Evolutionary conservation across 2,888 invertebrate genomes (phyloP).

Genomic region (Torymus texanus): DNA sequence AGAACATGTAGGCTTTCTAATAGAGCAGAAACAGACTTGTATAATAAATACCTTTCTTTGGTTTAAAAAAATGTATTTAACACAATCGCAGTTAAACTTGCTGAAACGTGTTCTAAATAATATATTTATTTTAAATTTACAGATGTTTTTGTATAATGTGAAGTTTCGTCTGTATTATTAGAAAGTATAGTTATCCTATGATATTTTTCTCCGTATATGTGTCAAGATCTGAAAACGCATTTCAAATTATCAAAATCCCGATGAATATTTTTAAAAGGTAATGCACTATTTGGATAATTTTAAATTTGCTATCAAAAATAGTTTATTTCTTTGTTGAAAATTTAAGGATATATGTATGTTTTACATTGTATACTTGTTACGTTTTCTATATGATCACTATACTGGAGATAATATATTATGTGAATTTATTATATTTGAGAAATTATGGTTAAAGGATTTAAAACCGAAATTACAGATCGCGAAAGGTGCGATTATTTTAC

Average conservation of each 20-base stretch:
- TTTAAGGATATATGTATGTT: constrained; percentile 25
- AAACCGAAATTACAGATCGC: constrained; percentile 3
- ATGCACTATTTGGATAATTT: constrained; percentile 2
- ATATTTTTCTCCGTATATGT: not conserved
- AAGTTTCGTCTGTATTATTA: not conserved
- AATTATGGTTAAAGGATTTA: constrained; percentile 4
- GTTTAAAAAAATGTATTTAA: not conserved
- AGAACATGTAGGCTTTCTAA: constrained; percentile 28
- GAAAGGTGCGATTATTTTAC: constrained; percentile 3
- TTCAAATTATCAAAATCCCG: not conserved
- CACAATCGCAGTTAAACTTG: not conserved
- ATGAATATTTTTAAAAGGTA: not conserved
- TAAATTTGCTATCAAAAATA: constrained; percentile 13
- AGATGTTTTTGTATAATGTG: not conserved
- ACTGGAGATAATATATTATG: constrained; percentile 8
- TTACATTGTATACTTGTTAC: constrained; percentile 27
- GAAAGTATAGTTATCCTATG: constrained; percentile 5
- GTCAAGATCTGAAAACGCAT: not conserved
- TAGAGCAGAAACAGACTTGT: constrained; percentile 9
- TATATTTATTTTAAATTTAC: not conserved
- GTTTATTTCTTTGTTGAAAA: constrained; percentile 13
- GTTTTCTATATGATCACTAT: constrained; percentile 12
- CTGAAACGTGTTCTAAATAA: not conserved
- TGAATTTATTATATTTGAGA: constrained; percentile 28
- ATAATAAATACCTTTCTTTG: constrained; percentile 1